Percentiles rank a stretch among this genome's conserved stretches.
Evolutionary conservation across 2,888 invertebrate species (phyloP).

Genomic region (Melikaiella ostensackeni): DNA sequence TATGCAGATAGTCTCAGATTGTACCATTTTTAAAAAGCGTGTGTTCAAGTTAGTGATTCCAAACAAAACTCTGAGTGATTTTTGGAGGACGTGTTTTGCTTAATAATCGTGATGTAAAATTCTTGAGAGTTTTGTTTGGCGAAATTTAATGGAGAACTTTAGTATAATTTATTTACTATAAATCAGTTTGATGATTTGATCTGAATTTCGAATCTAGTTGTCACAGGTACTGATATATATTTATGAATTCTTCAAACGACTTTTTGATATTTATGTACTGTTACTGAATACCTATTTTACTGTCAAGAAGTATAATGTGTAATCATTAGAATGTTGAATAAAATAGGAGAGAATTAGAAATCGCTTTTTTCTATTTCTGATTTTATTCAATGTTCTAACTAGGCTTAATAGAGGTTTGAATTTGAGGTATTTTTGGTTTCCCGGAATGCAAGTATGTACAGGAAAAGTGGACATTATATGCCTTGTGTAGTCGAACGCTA

Average conservation of each 20-base stretch:
- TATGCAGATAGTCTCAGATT: conserved; percentile 2
- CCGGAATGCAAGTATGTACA: conserved; percentile 22
- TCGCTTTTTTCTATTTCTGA: background rate
- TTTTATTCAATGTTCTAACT: conserved; percentile 3
- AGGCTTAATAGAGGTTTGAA: background rate
- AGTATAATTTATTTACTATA: conserved; percentile 3
- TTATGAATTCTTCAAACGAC: background rate
- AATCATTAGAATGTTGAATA: too few relatives aligned
- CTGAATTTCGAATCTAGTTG: background rate
- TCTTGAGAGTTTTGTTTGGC: background rate
- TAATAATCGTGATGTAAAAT: background rate
- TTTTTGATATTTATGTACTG: background rate
- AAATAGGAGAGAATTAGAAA: too few relatives aligned
- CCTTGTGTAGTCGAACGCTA: conserved; percentile 28
- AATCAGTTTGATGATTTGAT: background rate
- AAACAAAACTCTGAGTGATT: background rate
- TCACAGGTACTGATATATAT: background rate
- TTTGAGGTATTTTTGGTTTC: background rate
- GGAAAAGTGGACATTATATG: conserved; percentile 28
- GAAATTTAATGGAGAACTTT: background rate
- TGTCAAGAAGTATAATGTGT: background rate
- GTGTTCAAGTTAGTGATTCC: background rate
- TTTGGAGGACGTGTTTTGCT: background rate
- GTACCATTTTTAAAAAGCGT: conserved; percentile 20
- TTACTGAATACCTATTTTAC: background rate